phyloP scores from a whole-genome alignment of 2,888 invertebrate genomes.

The Troides helena region DNA sequence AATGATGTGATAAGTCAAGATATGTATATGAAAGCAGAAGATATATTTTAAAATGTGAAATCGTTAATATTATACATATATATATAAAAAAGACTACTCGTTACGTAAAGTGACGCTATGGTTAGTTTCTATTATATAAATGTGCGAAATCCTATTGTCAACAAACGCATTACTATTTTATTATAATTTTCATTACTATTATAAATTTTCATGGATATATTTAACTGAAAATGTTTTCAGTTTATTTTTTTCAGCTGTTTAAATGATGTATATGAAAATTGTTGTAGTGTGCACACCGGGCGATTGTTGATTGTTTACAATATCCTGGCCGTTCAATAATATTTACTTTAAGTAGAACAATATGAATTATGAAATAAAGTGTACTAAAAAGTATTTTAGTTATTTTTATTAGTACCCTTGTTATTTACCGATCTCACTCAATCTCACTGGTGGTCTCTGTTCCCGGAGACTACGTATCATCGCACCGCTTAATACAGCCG shows the following conservation, averaged over 20 bases:
- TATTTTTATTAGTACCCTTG: no score
- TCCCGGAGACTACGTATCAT: no score
- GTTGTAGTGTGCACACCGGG: conserved; percentile 1
- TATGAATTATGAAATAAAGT: conserved; percentile 22
- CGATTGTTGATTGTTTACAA: conserved; percentile 21
- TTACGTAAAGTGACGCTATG: conserved; percentile 18
- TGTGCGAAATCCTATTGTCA: conserved; percentile 21
- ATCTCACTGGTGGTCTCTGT: no score
- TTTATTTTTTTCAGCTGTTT: no score
- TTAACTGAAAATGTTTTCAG: background rate
- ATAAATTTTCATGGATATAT: no score
- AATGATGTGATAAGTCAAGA: conserved; percentile 75
- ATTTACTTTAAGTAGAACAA: conserved; percentile 20
- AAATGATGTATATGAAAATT: background rate
- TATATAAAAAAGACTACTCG: conserved; percentile 7
- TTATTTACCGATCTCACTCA: no score
- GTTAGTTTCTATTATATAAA: conserved; percentile 14
- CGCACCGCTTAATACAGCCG: no score
- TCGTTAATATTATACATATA: conserved; percentile 29
- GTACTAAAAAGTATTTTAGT: background rate
- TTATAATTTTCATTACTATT: conserved; percentile 2
- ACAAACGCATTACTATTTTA: conserved; percentile 10
- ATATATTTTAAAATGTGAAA: conserved; percentile 43
- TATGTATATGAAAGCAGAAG: conserved; percentile 42
- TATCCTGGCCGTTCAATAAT: conserved; percentile 20